Evolutionary conservation across 1,140 invertebrate genomes (phyloP).

Genomic region (Pseudomyrmex concolor): DNA sequence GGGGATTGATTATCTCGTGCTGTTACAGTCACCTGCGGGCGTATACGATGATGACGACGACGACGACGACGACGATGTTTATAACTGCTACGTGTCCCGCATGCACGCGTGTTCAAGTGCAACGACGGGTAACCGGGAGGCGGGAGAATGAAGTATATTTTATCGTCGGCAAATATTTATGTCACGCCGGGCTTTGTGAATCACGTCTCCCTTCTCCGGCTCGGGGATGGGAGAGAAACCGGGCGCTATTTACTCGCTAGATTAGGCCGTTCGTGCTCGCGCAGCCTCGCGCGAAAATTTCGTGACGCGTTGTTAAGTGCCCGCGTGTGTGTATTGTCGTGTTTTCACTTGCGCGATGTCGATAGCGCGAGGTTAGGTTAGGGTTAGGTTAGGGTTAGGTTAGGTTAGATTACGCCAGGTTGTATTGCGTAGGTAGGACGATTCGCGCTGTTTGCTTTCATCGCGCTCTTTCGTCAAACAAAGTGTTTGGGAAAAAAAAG

Average conservation of each 20-base stretch:
- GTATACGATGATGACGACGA: background rate
- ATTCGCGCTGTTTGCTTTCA: conserved; percentile 46
- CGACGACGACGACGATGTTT: conserved; percentile 63
- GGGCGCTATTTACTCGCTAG: conserved; percentile 31
- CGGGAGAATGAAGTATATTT: conserved; percentile 61
- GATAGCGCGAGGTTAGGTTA: conserved; percentile 39
- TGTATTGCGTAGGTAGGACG: conserved; percentile 45
- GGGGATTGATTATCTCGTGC: conserved; percentile 74
- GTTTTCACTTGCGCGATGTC: conserved; percentile 29
- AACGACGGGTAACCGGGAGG: conserved; percentile 58
- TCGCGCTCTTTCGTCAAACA: background rate
- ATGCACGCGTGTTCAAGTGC: conserved; percentile 53
- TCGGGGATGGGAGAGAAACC: background rate
- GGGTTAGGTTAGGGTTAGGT: no score
- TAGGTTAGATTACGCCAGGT: no score
- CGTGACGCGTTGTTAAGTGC: conserved; percentile 5
- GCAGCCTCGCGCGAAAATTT: conserved; percentile 1
- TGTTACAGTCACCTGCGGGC: conserved; percentile 73
- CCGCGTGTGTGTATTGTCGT: no score
- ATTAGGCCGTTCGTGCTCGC: conserved; percentile 13
- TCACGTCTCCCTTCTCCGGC: conserved; percentile 29
- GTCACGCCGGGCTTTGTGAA: conserved; percentile 58
- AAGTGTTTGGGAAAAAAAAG: conserved; percentile 21
- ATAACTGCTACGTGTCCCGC: conserved; percentile 69
- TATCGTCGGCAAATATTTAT: conserved; percentile 72